Percentiles rank a stretch among this genome's conserved stretches.
Conservation (phyloP, 2,113 vertebrate genomes). For the Promerops cafer region DNA sequence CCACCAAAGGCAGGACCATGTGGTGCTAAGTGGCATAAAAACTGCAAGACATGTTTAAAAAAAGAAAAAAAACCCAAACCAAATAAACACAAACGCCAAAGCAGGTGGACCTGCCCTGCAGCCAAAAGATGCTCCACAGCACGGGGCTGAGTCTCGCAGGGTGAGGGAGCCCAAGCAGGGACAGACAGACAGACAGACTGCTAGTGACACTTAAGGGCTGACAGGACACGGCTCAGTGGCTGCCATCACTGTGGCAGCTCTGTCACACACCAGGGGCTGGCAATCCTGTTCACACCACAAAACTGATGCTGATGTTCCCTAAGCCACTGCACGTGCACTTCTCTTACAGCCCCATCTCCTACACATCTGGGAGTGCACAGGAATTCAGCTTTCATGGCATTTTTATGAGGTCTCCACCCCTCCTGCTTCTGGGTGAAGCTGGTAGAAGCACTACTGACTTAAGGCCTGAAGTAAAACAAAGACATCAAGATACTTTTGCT, state of each 20-base stretch:
- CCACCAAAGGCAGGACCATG: neutral
- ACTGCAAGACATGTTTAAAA: neutral
- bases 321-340: neutral
- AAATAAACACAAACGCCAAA: neutral
- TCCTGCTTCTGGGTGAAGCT: neutral
- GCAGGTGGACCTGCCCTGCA: neutral
- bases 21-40: neutral
- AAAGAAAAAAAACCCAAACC: no score
- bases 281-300: neutral
- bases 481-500: neutral
- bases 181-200: neutral
- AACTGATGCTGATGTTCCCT: neutral
- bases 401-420: neutral
- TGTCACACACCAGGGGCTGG: neutral
- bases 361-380: neutral
- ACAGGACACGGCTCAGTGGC: neutral
- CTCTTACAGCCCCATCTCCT: neutral
- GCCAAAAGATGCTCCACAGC: neutral
- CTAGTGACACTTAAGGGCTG: neutral
- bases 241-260: neutral
- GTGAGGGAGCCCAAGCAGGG: neutral
- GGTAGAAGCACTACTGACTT: neutral
- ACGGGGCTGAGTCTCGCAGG: neutral
- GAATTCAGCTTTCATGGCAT: neutral
- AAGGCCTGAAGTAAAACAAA: neutral